Conservation (phyloP, 1,140 invertebrate genomes). For the Notospermus geniculatus region DNA sequence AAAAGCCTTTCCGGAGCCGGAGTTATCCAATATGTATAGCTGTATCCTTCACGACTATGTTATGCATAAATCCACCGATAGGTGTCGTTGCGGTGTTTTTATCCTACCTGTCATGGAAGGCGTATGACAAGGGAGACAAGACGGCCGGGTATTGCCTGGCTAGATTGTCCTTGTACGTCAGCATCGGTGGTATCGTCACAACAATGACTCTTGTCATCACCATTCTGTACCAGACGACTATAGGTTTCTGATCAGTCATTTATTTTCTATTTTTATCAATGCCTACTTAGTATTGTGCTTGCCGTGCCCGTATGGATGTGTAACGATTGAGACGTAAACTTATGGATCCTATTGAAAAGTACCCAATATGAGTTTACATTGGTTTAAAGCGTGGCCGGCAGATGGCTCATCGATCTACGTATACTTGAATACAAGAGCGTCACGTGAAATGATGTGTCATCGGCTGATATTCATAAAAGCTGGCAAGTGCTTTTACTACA, state of each 20-base stretch:
- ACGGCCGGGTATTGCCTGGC: conserved; percentile 1
- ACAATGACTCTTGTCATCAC: conserved; percentile 5
- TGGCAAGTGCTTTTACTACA: no score
- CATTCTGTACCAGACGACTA: conserved; percentile 2
- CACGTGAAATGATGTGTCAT: no score
- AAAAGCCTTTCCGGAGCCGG: not conserved
- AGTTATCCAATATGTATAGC: conserved; percentile 7
- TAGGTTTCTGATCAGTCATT: not conserved
- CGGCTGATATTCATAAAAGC: no score
- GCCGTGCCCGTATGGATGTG: no score
- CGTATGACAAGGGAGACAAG: conserved; percentile 2
- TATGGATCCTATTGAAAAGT: no score
- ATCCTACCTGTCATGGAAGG: conserved; percentile 2
- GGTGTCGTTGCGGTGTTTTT: conserved; percentile 4
- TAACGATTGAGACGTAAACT: no score
- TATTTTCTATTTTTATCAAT: no score
- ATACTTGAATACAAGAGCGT: no score
- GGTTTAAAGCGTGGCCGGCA: no score
- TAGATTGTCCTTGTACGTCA: conserved; percentile 1
- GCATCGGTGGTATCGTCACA: conserved; percentile 5
- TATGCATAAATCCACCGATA: conserved; percentile 2
- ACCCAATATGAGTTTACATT: no score
- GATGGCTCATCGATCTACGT: no score
- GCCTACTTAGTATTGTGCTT: no score
- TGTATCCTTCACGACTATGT: conserved; percentile 2